A percentile compares a stretch with the other conserved stretches of the same genome.
Conservation (phyloP, 2,797 vertebrate genomes). For the Mallotus villosus region DNA sequence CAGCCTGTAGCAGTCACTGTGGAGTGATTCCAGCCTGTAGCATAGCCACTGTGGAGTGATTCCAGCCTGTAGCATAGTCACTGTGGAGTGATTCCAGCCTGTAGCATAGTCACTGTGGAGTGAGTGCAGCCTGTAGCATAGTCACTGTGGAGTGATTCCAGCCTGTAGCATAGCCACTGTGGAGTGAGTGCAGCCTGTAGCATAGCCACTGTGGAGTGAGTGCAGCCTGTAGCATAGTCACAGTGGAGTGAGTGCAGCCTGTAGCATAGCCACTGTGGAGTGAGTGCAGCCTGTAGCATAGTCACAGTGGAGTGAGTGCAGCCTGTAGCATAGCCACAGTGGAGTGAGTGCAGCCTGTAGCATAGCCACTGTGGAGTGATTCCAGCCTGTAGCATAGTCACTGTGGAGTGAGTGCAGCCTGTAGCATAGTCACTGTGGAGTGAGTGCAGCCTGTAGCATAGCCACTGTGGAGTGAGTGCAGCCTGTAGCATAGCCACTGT, state of each 20-base stretch:
- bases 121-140: neutral
- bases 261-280: neutral
- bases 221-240: too few species aligned
- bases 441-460: constrained; percentile 32
- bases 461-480: neutral
- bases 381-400: neutral
- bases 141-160: constrained; percentile 27
- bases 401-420: too few species aligned
- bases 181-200: neutral
- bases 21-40: too few species aligned
- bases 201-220: neutral
- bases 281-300: neutral
- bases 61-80: neutral
- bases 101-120: neutral
- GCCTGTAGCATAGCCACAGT: too few species aligned
- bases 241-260: constrained; percentile 29
- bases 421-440: too few species aligned
- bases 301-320: neutral
- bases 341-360: constrained; percentile 31
- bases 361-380: neutral
- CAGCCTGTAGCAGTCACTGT: neutral
- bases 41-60: constrained; percentile 25
- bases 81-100: neutral
- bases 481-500: neutral
- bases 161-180: neutral